Conservation (phyloP, 2,888 invertebrate species). For the Rhimphoctona megacephalus region DNA sequence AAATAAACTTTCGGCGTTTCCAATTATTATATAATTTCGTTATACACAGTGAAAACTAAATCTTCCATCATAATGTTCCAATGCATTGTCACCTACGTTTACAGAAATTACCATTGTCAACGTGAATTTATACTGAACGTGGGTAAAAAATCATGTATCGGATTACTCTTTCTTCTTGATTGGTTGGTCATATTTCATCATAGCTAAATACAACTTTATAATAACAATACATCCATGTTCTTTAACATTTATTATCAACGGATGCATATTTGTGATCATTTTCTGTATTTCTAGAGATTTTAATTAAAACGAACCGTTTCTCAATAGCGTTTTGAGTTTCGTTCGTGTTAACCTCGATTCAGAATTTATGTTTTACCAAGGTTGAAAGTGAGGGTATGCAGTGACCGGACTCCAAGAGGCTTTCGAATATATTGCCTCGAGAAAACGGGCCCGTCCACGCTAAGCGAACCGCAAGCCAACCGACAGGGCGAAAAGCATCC, state of each 20-base stretch:
- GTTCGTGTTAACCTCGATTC: neutral
- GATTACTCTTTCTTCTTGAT: neutral
- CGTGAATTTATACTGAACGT: no score
- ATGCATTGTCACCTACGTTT: neutral
- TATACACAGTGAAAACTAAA: constrained; percentile 80
- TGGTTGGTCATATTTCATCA: neutral
- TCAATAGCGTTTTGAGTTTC: neutral
- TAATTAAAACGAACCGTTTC: neutral
- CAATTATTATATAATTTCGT: constrained; percentile 84
- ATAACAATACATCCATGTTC: neutral
- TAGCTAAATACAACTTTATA: neutral
- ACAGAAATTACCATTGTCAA: neutral
- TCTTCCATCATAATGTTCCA: constrained; percentile 69
- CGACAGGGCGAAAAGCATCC: constrained; percentile 73
- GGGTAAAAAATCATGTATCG: neutral
- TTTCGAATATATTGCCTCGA: constrained; percentile 66
- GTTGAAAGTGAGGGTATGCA: constrained; percentile 25
- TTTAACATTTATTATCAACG: neutral
- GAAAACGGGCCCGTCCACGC: constrained; percentile 57
- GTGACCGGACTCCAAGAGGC: constrained; percentile 68
- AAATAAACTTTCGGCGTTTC: constrained; percentile 65
- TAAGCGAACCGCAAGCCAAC: constrained; percentile 78
- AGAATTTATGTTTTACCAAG: constrained; percentile 25
- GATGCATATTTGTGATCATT: neutral
- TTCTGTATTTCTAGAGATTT: neutral